Conservation (phyloP, 64 coral and sea anemone species). For the Stichodactyla mertensii region DNA sequence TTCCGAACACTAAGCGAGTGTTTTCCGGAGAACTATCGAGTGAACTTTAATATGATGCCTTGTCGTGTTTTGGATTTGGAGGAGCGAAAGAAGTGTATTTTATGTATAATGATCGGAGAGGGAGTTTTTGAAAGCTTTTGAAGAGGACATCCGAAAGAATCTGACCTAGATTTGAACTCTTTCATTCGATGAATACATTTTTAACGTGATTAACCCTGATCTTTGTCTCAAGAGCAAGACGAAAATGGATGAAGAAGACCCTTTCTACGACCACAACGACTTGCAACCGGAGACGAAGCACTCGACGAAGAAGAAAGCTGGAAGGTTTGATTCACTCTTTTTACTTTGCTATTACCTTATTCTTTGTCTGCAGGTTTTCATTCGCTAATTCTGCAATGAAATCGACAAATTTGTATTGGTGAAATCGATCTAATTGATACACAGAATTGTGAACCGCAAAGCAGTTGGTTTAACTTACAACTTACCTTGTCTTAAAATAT, state of each 20-base stretch:
- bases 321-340: conserved; percentile 3
- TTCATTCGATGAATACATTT: background rate
- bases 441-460: background rate
- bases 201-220: background rate
- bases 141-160: background rate
- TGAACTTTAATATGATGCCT: background rate
- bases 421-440: conserved; percentile 10
- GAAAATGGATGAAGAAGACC: conserved; percentile 21
- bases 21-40: background rate
- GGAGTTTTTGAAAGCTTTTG: conserved; percentile 10
- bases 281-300: conserved; percentile 18
- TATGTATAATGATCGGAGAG: background rate
- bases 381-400: background rate
- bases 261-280: conserved; percentile 14
- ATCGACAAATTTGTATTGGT: background rate
- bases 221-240: background rate
- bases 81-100: background rate
- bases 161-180: background rate
- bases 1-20: background rate
- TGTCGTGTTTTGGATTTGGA: conserved; percentile 14
- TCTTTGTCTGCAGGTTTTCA: background rate
- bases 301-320: conserved; percentile 9
- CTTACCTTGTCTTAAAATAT: background rate
- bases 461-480: background rate
- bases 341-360: background rate